These are phyloP conservation scores for Vidua macroura DNA, from an alignment of 2,113 vertebrate genomes.

Conservation along the genomic window DNA sequence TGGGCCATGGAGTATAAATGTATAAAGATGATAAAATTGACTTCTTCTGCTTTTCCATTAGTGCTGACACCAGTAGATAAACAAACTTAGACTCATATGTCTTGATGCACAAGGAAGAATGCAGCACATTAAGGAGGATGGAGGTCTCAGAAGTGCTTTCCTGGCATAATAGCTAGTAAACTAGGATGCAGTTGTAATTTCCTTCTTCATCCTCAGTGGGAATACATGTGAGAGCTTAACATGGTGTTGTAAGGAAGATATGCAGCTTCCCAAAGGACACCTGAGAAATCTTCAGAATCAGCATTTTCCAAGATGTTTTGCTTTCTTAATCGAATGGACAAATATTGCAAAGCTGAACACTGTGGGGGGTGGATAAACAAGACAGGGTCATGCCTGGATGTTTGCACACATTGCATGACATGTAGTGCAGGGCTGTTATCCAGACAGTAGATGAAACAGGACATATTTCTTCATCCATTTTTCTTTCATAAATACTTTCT, in stretches of 20 bases:
- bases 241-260: background rate
- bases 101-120: background rate
- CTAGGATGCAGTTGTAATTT: background rate
- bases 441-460: background rate
- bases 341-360: background rate
- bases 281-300: background rate
- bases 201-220: background rate
- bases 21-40: background rate
- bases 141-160: conserved; percentile 29
- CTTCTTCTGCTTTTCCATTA: conserved; percentile 6
- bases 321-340: background rate
- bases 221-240: background rate
- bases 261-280: background rate
- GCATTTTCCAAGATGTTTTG: background rate
- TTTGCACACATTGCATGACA: background rate
- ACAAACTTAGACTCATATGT: background rate
- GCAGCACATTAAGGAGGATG: background rate
- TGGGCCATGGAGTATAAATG: background rate
- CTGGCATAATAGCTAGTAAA: background rate
- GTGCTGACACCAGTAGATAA: background rate
- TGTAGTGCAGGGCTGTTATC: background rate
- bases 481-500: background rate
- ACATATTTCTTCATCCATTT: background rate
- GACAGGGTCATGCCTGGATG: background rate
- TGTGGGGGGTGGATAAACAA: background rate